These are phyloP conservation scores for Grallaria varia DNA, from an alignment of 2,113 vertebrate genomes.

Conservation along the genomic window DNA sequence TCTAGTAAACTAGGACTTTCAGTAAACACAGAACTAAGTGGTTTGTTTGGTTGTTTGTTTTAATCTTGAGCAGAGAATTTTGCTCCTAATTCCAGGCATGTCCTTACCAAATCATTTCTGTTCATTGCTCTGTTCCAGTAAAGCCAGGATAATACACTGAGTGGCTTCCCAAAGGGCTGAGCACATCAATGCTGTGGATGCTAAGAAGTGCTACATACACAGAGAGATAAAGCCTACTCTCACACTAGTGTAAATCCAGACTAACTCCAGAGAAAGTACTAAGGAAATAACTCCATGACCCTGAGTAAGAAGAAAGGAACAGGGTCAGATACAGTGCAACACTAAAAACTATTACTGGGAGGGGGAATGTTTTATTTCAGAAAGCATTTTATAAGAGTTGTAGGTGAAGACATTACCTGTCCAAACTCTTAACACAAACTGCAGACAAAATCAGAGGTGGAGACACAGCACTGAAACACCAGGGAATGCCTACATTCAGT, in stretches of 20 bases:
- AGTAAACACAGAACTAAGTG: neutral
- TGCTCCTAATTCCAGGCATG: neutral
- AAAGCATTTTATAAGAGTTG: neutral
- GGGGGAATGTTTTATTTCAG: neutral
- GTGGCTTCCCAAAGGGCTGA: neutral
- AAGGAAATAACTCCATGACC: neutral
- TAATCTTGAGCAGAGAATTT: neutral
- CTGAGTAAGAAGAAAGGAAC: neutral
- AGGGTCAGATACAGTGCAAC: neutral
- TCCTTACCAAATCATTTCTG: neutral
- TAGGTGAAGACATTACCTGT: neutral
- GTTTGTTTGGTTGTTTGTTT: neutral
- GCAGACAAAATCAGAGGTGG: neutral
- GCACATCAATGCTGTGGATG: neutral
- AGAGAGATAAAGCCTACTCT: neutral
- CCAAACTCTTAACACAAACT: neutral
- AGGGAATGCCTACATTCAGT: neutral
- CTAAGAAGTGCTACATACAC: neutral
- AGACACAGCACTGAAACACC: neutral
- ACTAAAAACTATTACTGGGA: neutral
- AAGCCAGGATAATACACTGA: neutral
- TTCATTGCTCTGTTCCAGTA: neutral
- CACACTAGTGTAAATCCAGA: neutral
- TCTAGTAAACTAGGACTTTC: neutral
- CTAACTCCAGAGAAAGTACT: neutral